Base-by-base conservation (phyloP, 2,113 vertebrate species). In the Cyanoderma ruficeps region DNA sequence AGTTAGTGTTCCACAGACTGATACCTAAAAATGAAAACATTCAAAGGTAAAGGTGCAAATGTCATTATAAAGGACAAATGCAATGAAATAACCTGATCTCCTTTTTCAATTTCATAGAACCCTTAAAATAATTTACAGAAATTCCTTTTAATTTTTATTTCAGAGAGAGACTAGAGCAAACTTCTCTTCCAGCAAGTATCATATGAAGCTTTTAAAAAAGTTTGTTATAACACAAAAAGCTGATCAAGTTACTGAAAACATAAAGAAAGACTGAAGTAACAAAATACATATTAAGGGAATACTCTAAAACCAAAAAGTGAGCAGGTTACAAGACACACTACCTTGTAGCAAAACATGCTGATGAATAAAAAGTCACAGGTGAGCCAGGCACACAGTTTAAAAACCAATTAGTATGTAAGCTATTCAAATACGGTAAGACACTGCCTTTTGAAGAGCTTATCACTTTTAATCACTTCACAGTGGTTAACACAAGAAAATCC, bases 331-430 rank as follows among this genome's bases (percentile, higher is more conserved):
- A 89, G 69, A 93, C 15, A 90, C n/a, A 16, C 50, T 94, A 97
- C 97, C 97, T 98, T 97, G 91, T 97, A 98, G 95, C 97, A 98
- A 97, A 98, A 97, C 97, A 98, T 97, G 72, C 57, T 83, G 83
- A 89, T 79, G 91, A 94, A 91, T 63, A 95, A 93, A 94, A 96
- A 96, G 90, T 94, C 93, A 76, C 95, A 97, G 96, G 95, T 97
- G 87, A 97, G 84, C 55, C 76, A 94, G 72, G 50, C 75, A 95
- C 88, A 94, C 72, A 84, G 93, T 87, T 93, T 94, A 95, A 96
- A 93, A 97, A 94, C 92, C 96, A 96, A 96, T 96, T 95, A 97
- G 75, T 63, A 78, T 64, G 42, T 97, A 94, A 97, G 93, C 97
- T 96, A 96, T 93, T 94, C 94, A 97, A 95, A 96, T 95, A 94